Conservation (phyloP, 2,797 vertebrate genomes). For the Eidolon dupreanum region DNA sequence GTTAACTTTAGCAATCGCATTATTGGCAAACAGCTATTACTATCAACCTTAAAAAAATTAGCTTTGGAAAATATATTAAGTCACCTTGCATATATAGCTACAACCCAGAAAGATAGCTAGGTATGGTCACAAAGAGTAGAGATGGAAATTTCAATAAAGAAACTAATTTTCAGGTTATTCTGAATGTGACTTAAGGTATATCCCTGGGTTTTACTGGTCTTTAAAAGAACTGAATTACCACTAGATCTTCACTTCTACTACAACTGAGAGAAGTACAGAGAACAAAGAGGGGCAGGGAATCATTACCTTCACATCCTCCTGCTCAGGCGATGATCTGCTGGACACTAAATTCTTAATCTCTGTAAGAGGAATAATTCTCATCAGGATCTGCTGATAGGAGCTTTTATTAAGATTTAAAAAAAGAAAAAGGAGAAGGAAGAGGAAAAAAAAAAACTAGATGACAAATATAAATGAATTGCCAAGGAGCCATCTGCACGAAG, state of each 20-base stretch:
- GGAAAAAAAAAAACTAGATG: neutral
- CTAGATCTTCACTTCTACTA: neutral
- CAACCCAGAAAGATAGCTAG: neutral
- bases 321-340: neutral
- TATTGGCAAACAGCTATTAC: neutral
- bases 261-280: neutral
- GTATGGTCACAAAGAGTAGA: neutral
- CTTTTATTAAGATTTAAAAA: neutral
- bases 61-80: neutral
- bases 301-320: slow-evolving; percentile 79
- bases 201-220: neutral
- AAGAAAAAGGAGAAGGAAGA: fast-evolving
- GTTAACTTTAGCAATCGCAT: neutral
- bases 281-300: neutral
- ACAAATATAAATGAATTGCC: neutral
- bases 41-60: neutral
- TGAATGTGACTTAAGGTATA: neutral
- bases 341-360: slow-evolving; percentile 58
- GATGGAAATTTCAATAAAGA: neutral
- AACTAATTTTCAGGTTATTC: neutral
- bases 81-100: neutral
- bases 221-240: neutral
- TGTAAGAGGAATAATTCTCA: slow-evolving; percentile 72
- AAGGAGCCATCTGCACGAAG: neutral
- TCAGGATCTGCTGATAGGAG: slow-evolving; percentile 50